Conservation (phyloP, 2,888 invertebrate species). For the Dioctria linearis region DNA sequence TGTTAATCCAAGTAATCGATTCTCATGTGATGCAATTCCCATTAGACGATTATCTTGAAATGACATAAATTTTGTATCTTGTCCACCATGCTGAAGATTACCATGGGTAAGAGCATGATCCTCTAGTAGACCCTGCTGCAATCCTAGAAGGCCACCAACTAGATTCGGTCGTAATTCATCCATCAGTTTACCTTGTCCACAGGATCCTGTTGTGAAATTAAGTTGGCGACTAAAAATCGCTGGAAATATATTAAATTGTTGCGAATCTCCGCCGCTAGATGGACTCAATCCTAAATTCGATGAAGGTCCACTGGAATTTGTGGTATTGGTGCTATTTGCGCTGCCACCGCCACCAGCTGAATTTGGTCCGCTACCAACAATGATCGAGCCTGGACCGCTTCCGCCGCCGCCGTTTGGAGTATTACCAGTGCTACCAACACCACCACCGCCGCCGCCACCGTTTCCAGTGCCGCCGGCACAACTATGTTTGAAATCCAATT, state of each 20-base stretch:
- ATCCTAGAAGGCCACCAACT: slow-evolving; percentile 83
- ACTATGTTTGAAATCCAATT: slow-evolving; percentile 89
- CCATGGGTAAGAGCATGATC: slow-evolving; percentile 77
- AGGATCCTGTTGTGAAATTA: slow-evolving; percentile 81
- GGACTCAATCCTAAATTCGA: slow-evolving; percentile 70
- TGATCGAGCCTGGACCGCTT: slow-evolving; percentile 58
- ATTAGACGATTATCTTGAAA: slow-evolving; percentile 72
- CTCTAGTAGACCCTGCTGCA: slow-evolving; percentile 84
- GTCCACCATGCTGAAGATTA: slow-evolving; percentile 71
- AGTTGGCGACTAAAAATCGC: slow-evolving; percentile 92
- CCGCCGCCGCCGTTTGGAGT: slow-evolving; percentile 62
- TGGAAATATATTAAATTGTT: slow-evolving; percentile 93
- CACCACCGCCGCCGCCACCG: slow-evolving; percentile 72
- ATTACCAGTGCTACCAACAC: slow-evolving; percentile 59
- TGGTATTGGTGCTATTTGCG: slow-evolving; percentile 45
- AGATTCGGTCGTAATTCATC: slow-evolving; percentile 89
- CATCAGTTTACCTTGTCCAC: slow-evolving; percentile 87
- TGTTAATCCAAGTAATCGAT: slow-evolving; percentile 69
- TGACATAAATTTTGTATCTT: slow-evolving; percentile 72
- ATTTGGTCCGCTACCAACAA: slow-evolving; percentile 66
- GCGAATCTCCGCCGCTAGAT: slow-evolving; percentile 72
- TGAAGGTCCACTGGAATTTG: slow-evolving; percentile 60
- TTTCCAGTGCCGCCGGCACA: slow-evolving; percentile 78
- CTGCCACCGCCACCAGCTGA: slow-evolving; percentile 62
- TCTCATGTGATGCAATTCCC: slow-evolving; percentile 70